A percentile compares a stretch with the other conserved stretches of the same genome.
Conservation (phyloP, 2,888 invertebrate genomes). For the Meteorus cinctellus region DNA sequence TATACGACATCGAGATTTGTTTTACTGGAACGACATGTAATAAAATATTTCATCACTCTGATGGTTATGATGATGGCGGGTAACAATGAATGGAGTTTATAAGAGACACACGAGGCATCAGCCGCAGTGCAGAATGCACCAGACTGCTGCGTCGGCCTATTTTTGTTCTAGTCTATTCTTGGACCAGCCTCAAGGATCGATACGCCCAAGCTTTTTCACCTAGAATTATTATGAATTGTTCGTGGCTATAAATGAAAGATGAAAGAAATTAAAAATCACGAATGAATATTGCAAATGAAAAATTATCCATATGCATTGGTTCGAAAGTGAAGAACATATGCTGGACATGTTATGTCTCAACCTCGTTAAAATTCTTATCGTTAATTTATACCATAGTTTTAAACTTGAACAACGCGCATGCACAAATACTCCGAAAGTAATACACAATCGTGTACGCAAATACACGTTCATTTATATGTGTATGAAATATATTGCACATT, state of each 20-base stretch:
- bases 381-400: neutral
- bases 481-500: constrained; percentile 17
- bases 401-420: neutral
- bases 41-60: constrained; percentile 16
- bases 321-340: no score
- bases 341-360: neutral
- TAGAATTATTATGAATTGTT: constrained; percentile 21
- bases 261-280: neutral
- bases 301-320: no score
- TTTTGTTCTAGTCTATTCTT: constrained; percentile 45
- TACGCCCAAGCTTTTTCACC: constrained; percentile 29
- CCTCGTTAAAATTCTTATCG: constrained; percentile 3
- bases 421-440: neutral
- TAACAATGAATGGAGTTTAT: constrained; percentile 33
- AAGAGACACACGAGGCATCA: constrained; percentile 29
- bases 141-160: constrained; percentile 46
- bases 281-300: neutral
- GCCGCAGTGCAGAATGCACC: constrained; percentile 47
- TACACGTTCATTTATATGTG: neutral
- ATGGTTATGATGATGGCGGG: neutral
- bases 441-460: neutral
- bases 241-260: neutral
- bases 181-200: constrained; percentile 46
- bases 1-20: neutral
- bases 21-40: neutral